Evolutionary conservation across 2,797 vertebrate genomes (phyloP).

Genomic region (Bucorvus abyssinicus): DNA sequence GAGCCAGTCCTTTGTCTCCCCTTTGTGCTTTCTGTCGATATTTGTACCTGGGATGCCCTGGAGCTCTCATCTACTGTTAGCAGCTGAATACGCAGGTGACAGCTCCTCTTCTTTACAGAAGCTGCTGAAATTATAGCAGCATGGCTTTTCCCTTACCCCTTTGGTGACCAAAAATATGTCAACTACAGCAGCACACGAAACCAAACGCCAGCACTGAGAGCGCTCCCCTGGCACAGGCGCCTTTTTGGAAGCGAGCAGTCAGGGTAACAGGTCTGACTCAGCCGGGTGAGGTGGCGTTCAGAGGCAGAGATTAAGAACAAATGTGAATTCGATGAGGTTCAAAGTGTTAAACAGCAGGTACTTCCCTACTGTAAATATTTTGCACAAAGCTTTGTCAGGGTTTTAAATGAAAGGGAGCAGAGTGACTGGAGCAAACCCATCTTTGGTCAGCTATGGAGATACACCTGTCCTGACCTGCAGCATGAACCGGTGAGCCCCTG

Average conservation of each 20-base stretch:
- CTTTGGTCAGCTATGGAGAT: rapidly evolving
- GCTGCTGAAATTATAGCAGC: not conserved
- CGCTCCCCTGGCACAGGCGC: rapidly evolving
- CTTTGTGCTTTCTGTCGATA: rapidly evolving
- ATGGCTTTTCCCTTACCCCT: not conserved
- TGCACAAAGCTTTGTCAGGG: not conserved
- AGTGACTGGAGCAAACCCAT: rapidly evolving
- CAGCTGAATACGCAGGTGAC: not conserved
- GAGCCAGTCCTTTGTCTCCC: not conserved
- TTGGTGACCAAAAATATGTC: not conserved
- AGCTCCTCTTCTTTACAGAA: not conserved
- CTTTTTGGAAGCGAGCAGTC: not conserved
- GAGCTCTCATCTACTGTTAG: not conserved
- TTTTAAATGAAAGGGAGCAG: not conserved
- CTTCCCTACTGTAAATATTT: not conserved
- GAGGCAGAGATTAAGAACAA: not conserved
- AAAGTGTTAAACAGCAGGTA: not conserved
- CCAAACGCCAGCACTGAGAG: rapidly evolving
- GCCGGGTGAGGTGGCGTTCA: not conserved
- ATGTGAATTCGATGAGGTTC: slow-evolving; percentile 29
- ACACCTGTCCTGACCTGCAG: rapidly evolving
- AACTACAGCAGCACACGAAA: not conserved
- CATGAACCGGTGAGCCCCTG: rapidly evolving
- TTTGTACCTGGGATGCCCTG: not conserved
- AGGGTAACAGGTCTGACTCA: not conserved